Conservation (phyloP, 2,113 vertebrate genomes). For the Triplophysa siluroides region DNA sequence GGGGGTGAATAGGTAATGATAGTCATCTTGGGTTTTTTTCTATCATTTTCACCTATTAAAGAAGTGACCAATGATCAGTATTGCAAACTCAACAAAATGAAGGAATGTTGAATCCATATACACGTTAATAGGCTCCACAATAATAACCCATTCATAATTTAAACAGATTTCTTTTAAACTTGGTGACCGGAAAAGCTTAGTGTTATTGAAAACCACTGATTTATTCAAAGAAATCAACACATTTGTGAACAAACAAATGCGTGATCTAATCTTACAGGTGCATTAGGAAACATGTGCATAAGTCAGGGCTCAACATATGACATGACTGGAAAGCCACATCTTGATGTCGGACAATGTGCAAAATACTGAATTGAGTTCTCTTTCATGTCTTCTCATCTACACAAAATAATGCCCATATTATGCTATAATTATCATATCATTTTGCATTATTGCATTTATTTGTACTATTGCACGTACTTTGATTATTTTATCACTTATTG, state of each 20-base stretch:
- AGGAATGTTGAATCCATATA: not conserved
- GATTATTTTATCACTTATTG: no score
- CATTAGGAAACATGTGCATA: no score
- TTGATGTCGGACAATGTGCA: no score
- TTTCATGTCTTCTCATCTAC: no score
- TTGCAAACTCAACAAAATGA: not conserved
- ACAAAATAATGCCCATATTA: no score
- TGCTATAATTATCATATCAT: no score
- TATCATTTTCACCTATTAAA: not conserved
- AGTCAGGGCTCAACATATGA: no score
- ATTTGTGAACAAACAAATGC: not conserved
- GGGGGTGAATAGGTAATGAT: not conserved
- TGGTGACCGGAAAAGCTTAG: constrained; percentile 43
- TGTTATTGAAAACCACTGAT: constrained; percentile 58
- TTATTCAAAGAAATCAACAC: constrained; percentile 50
- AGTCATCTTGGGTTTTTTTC: not conserved
- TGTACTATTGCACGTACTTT: no score
- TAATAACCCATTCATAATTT: not conserved
- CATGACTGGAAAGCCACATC: no score
- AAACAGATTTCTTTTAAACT: not conserved
- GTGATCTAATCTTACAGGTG: not conserved
- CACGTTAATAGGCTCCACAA: not conserved
- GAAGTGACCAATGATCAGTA: not conserved
- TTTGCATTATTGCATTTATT: no score
- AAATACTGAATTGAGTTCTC: no score